Evolutionary conservation across 2,113 vertebrate genomes (phyloP), one percentile per base, ranked within the genome.

Genomic region (Lathamus discolor): DNA sequence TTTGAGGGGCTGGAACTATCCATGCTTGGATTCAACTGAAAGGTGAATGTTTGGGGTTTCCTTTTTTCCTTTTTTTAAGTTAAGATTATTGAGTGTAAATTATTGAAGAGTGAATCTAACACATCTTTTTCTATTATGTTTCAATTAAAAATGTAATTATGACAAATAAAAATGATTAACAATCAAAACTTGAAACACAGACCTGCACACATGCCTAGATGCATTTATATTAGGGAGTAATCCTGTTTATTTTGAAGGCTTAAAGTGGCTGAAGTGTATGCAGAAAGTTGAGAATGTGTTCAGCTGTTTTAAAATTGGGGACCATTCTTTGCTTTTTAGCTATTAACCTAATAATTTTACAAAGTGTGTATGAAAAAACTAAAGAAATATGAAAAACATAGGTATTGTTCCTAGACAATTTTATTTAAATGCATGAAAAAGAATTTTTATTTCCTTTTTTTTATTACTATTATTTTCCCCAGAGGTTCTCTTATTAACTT

Each of bases 101-200:
- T 96, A 96, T 79, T 93, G 80, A 96, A 93, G 86, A 84, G 52
- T 91, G 77, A 96, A 93, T 16, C 3, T 70, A 82, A 91, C 61
- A 84, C 12, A 70, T 62, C 64, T 78, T 61, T 92, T 91, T 63
- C 88, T 80, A 89, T 74, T 69, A 76, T 67, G 62, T 95, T 95
- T 93, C 77, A 93, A 94, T 96, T 97, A 96, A 88, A 93, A 96
- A 83, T 78, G 25, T 91, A 94, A 93, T 94, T 96, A 92, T 15
- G 54, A 84, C 77, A 93, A 97, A 92, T 86, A 67, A 86, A 88
- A 80, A 72, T 62, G 1, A 72, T 77, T 86, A 90, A 84, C 4
- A 2, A 86, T 61, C n/a, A 78, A 89, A 73, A 69, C 37, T 57
- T 93, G 72, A 95, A 94, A 93, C 80, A 72, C 16, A 86, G 17